Base-by-base conservation (phyloP, 1,140 invertebrate species). In the Nixonia krombeini region DNA sequence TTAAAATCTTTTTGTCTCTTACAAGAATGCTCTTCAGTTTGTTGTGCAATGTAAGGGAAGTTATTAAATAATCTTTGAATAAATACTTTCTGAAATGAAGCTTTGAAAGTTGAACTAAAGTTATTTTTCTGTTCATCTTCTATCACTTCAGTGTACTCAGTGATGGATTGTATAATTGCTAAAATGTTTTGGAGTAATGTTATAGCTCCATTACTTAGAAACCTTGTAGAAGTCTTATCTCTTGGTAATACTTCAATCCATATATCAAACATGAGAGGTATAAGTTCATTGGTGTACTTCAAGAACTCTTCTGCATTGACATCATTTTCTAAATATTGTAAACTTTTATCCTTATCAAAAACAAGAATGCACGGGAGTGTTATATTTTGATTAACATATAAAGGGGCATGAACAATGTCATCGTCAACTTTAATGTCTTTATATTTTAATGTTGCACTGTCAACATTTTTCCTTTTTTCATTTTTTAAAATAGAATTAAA, bases 211-310 rank as follows among this genome's bases (percentile, higher is more conserved):
- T 67, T 61, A 74, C 74, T 66, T 10, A 72, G 52, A 35, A 7
- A 28, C 18, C 52, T 50, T 7, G 45, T 33, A 65, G 78, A 51
- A 73, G 74, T 72, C 40, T 74, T 67, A 1, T 73, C 59, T 47
- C 82, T 85, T 0, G 90, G 88, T 15, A 86, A 80, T 12, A 91
- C 89, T 86, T 93, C 92, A 13, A 91, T 66, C 92, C 91, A 93
- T 47, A 88, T 90, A 73, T 92, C 91, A 78, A 90, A 88, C 15
- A 93, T 85, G 10, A 93, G 77, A n/a, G 91, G 90, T 75, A 92
- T 83, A 8, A 93, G 80, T 35, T 87, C 85, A 56, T 88, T 82
- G 10, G 90, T 80, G 74, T 91, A 90, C 29, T 81, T 85, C 17
- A 72, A 65, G 2, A 85, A 65, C 15, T 72, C 70, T 4, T 70